Conservation (phyloP, 2,888 invertebrate species). For the Baccha elongata region DNA sequence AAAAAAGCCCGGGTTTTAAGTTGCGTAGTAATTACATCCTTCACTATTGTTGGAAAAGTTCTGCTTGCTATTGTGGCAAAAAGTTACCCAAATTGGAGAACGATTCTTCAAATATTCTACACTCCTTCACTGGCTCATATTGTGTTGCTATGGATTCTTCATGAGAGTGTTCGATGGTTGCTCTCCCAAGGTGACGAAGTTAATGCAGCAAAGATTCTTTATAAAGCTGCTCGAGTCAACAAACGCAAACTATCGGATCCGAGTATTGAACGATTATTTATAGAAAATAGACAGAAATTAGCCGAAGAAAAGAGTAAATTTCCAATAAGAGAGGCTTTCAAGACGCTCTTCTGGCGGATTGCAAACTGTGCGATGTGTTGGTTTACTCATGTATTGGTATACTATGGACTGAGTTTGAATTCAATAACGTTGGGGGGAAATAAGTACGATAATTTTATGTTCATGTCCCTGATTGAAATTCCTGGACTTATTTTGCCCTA, state of each 20-base stretch:
- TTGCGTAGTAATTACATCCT: slow-evolving; percentile 87
- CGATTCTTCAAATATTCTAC: slow-evolving; percentile 86
- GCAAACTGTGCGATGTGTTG: slow-evolving; percentile 89
- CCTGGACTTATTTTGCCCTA: slow-evolving; percentile 16
- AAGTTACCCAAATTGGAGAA: slow-evolving; percentile 87
- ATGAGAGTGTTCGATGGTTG: slow-evolving; percentile 91
- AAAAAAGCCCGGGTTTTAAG: slow-evolving; percentile 89
- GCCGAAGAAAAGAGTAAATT: slow-evolving; percentile 77
- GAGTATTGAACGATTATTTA: slow-evolving; percentile 80
- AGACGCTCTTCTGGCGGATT: slow-evolving; percentile 79
- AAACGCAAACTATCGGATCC: slow-evolving; percentile 84
- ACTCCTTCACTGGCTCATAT: slow-evolving; percentile 87
- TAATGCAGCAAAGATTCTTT: slow-evolving; percentile 84
- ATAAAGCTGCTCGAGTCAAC: slow-evolving; percentile 86
- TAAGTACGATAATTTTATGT: slow-evolving; percentile 36
- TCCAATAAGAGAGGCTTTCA: slow-evolving; percentile 78
- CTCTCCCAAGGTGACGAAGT: slow-evolving; percentile 85
- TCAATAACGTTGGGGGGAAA: slow-evolving; percentile 20
- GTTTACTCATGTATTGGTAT: slow-evolving; percentile 90
- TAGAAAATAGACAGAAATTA: slow-evolving; percentile 78
- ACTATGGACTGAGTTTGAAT: slow-evolving; percentile 84
- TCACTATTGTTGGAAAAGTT: slow-evolving; percentile 88
- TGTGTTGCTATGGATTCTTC: slow-evolving; percentile 86
- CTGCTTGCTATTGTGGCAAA: slow-evolving; percentile 87
- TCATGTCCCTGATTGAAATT: slow-evolving; percentile 28